A percentile compares a stretch with the other conserved stretches of the same genome.
phyloP scores from a whole-genome alignment of 2,113 vertebrate species.

The Strix aluco region DNA sequence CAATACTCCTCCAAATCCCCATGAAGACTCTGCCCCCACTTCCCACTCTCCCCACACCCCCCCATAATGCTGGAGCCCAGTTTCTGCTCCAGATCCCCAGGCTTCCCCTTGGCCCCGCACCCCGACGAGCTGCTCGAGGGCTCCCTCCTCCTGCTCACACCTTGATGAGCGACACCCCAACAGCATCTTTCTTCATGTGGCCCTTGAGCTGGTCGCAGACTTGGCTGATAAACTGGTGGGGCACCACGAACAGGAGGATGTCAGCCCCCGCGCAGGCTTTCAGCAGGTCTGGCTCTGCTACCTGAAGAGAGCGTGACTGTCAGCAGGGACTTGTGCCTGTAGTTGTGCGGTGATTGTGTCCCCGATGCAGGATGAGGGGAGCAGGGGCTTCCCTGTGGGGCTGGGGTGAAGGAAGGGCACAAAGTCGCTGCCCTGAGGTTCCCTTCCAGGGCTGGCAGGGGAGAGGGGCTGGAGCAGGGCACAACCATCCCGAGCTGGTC shows the following conservation, averaged over 20 bases:
- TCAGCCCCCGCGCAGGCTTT: conserved; percentile 86
- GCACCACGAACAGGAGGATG: conserved; percentile 93
- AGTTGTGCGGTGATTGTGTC: fast-evolving
- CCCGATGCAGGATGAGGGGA: background rate
- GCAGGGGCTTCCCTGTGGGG: background rate
- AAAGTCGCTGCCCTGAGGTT: fast-evolving
- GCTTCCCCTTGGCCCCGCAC: fast-evolving
- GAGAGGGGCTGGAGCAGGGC: background rate
- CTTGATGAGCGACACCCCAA: conserved; percentile 97
- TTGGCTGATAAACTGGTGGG: conserved; percentile 90
- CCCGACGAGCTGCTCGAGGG: background rate
- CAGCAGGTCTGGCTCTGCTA: conserved; percentile 89
- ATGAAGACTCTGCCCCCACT: fast-evolving
- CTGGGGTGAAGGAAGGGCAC: background rate
- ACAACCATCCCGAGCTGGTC: background rate
- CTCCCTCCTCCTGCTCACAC: conserved; percentile 55
- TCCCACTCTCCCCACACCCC: background rate
- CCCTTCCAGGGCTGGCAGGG: background rate
- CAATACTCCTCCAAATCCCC: background rate
- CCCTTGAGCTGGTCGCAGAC: conserved; percentile 92
- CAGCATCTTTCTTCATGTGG: conserved; percentile 83
- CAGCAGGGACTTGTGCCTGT: fast-evolving
- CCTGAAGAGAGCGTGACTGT: conserved; percentile 45
- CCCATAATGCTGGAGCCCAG: background rate
- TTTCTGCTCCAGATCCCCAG: background rate